Base-by-base conservation (phyloP, 2,113 vertebrate species). In the Gadus chalcogrammus region DNA sequence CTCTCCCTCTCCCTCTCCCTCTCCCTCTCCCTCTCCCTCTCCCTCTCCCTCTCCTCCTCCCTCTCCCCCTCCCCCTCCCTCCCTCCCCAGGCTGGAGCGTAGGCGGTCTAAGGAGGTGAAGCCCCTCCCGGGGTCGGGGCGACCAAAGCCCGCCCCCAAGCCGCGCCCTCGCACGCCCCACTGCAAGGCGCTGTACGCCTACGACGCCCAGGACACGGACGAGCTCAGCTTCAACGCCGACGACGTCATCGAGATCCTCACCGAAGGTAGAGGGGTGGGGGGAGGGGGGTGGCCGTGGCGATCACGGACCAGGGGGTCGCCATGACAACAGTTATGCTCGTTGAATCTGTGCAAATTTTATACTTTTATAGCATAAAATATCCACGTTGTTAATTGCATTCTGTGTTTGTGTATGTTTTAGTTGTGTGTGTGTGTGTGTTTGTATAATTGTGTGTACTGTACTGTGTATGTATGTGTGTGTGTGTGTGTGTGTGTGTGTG, bases 161-260 rank as follows among this genome's bases (percentile, higher is more conserved):
- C 92, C 92, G 0, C 91, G 88, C 65, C 93, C 93, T 0, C 85
- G 90, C 3, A 71, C 83, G 0, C 93, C 93, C 0, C 92, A 88
- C 53, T 94, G 94, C 82, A 73, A 79, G 53, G 92, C 93, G 0
- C 85, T 95, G 3, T 95, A 94, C 0, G 90, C 92, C n/a, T 95
- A 95, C 17, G 93, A 94, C 0, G 94, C 93, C 6, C 94, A 94
- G 82, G 94, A 95, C 86, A 93, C 93, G 0, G 94, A 95, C 4
- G 94, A 95, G 78, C 92, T 95, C 17, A 93, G 93, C 88, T 95
- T 95, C 79, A 94, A 93, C 16, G 72, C 91, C 0, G 75, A 91
- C 0, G 93, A 94, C 0, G 0, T 93, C 72, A 92, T 95, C 13
- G 93, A 95, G 4, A 91, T 95, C 38, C 64, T 93, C 55, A 87